These are phyloP conservation scores for Saccopteryx bilineata DNA, from an alignment of 2,113 vertebrate species.

Conservation along the genomic window DNA sequence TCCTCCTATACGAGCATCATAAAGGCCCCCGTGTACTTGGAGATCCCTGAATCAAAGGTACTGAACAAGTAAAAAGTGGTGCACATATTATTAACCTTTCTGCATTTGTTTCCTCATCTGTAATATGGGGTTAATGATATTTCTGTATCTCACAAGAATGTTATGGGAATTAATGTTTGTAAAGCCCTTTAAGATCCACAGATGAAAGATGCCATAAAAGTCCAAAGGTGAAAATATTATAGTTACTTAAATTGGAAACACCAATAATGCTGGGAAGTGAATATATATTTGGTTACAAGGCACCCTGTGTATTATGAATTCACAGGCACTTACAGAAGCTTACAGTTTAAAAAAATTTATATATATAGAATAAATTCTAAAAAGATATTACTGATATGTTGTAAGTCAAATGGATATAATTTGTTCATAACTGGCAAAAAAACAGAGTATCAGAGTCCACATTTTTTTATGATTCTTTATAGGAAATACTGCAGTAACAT, in stretches of 20 bases:
- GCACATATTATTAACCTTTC: constrained; percentile 81
- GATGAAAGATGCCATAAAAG: constrained; percentile 84
- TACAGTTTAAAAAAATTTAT: constrained; percentile 72
- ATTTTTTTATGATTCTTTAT: constrained; percentile 34
- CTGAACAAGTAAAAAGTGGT: constrained; percentile 46
- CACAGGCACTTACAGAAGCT: constrained; percentile 67
- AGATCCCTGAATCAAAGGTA: constrained; percentile 68
- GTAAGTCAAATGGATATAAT: constrained; percentile 67
- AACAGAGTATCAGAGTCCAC: constrained; percentile 37
- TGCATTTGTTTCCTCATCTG: constrained; percentile 83
- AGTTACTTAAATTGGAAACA: constrained; percentile 84
- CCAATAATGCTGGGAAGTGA: constrained; percentile 78
- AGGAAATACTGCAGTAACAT: constrained; percentile 36
- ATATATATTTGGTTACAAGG: constrained; percentile 78
- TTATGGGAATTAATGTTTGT: constrained; percentile 84
- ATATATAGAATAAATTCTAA: constrained; percentile 56
- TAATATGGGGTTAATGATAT: constrained; percentile 85
- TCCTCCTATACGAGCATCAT: constrained; percentile 16
- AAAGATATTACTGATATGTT: constrained; percentile 44
- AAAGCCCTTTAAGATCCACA: constrained; percentile 84
- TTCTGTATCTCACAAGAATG: constrained; percentile 82
- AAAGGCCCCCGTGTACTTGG: constrained; percentile 48
- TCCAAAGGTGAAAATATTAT: constrained; percentile 83
- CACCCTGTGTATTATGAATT: constrained; percentile 70
- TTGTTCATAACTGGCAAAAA: constrained; percentile 66